A percentile compares a stretch with the other conserved stretches of the same genome.
phyloP scores from a whole-genome alignment of 1,140 invertebrate genomes.

The Pectinophora gossypiella region DNA sequence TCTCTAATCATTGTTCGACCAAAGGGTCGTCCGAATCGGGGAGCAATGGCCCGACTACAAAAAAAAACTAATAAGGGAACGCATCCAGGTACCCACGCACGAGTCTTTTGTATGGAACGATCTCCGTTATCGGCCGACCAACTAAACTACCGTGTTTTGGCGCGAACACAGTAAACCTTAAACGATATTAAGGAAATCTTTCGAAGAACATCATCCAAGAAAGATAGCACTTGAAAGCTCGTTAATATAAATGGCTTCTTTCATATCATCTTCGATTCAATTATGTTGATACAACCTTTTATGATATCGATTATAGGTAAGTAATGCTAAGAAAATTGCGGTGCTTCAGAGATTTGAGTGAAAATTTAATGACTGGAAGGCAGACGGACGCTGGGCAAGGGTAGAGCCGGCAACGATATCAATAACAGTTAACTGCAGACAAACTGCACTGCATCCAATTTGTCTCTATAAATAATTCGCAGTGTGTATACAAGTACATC shows the following conservation, averaged over 20 bases:
- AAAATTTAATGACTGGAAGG: not conserved
- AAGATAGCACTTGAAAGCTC: no score
- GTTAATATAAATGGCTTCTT: no score
- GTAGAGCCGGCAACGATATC: not conserved
- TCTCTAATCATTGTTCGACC: conserved; percentile 59
- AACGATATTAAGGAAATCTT: no score
- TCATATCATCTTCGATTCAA: no score
- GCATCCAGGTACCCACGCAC: conserved; percentile 56
- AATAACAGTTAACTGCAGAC: conserved; percentile 5
- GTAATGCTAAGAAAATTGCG: not conserved
- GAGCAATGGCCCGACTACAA: conserved; percentile 49
- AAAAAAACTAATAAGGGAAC: conserved; percentile 54
- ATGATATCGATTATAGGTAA: not conserved
- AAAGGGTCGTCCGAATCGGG: conserved; percentile 61
- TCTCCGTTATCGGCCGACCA: conserved; percentile 24
- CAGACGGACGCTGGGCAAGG: not conserved
- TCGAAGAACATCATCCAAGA: no score
- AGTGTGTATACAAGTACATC: not conserved
- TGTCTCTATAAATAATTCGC: conserved; percentile 13
- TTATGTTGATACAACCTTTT: no score
- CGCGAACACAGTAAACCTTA: no score
- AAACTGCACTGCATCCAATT: conserved; percentile 12
- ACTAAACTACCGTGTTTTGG: not conserved
- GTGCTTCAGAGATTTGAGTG: not conserved
- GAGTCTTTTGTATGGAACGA: conserved; percentile 30